Evolutionary conservation across 1,140 invertebrate species (phyloP).

Genomic region (Thalassaphorura encarpata): DNA sequence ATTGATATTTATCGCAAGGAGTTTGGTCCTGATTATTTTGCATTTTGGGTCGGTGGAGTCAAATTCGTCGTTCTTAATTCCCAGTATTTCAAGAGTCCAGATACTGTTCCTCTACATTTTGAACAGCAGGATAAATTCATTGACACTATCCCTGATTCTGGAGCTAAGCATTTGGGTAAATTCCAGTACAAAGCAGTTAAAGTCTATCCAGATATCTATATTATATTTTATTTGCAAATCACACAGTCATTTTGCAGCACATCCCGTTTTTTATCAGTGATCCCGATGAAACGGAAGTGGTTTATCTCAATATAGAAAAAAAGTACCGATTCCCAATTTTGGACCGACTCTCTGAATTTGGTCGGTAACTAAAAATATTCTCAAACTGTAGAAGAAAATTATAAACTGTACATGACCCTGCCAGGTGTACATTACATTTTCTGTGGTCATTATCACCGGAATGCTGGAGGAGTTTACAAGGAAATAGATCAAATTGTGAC

Average conservation of each 20-base stretch:
- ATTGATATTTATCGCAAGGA: conserved; percentile 38
- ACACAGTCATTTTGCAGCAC: conserved; percentile 47
- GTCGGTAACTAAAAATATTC: no score
- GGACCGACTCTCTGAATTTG: not conserved
- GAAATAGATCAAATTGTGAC: conserved; percentile 44
- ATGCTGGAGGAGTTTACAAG: conserved; percentile 41
- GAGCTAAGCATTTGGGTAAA: conserved; percentile 16
- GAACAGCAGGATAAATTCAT: conserved; percentile 39
- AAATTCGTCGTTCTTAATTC: conserved; percentile 47
- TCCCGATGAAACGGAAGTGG: conserved; percentile 37
- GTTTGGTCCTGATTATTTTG: conserved; percentile 50
- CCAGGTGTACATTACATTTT: conserved; percentile 43
- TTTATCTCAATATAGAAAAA: conserved; percentile 40
- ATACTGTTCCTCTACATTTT: conserved; percentile 34
- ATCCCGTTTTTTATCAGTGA: conserved; percentile 45
- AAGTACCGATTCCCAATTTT: not conserved
- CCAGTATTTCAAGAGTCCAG: conserved; percentile 41
- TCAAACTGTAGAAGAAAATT: no score
- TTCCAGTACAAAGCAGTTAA: not conserved
- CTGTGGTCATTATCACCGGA: conserved; percentile 47
- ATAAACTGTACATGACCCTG: no score
- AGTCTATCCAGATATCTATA: not conserved
- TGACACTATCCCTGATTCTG: conserved; percentile 5
- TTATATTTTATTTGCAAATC: no score
- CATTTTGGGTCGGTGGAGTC: conserved; percentile 45